phyloP scores from a whole-genome alignment of 2,888 invertebrate species.

The Acanthoscelides obtectus region DNA sequence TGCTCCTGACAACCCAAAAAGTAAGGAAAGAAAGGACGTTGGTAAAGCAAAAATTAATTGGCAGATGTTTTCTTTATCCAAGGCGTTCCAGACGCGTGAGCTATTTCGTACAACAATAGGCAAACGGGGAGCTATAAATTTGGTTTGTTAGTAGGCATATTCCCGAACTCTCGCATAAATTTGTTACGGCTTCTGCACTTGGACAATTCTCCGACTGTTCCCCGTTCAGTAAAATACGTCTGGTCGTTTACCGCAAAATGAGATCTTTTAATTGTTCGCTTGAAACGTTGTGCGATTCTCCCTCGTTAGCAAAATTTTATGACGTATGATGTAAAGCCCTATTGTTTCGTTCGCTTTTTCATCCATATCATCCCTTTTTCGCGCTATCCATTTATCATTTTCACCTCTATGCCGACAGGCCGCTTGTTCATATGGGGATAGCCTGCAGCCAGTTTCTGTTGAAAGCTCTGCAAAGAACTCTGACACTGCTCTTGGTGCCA shows the following conservation, averaged over 20 bases:
- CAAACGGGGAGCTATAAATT: constrained; percentile 43
- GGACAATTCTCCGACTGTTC: constrained; percentile 31
- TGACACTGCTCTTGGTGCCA: neutral
- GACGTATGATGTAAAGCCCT: neutral
- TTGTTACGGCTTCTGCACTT: constrained; percentile 36
- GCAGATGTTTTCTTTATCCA: neutral
- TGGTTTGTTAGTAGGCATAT: constrained; percentile 41
- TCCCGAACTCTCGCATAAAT: constrained; percentile 41
- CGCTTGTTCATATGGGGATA: neutral
- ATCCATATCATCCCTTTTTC: neutral
- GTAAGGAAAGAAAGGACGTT: neutral
- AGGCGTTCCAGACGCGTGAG: neutral
- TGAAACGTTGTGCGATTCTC: neutral
- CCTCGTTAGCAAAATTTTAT: neutral
- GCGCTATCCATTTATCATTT: neutral
- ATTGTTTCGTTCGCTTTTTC: neutral
- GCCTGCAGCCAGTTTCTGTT: neutral
- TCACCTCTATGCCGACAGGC: neutral
- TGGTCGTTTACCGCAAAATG: neutral
- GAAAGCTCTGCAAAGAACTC: neutral
- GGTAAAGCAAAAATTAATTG: neutral
- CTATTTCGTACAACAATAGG: constrained; percentile 13
- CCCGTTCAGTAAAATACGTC: constrained; percentile 28
- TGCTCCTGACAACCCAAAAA: too few relatives aligned
- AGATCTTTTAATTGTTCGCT: neutral